Percentiles rank a stretch among this genome's conserved stretches.
Evolutionary conservation across 2,888 invertebrate genomes (phyloP).

Genomic region (Harmothoe impar): DNA sequence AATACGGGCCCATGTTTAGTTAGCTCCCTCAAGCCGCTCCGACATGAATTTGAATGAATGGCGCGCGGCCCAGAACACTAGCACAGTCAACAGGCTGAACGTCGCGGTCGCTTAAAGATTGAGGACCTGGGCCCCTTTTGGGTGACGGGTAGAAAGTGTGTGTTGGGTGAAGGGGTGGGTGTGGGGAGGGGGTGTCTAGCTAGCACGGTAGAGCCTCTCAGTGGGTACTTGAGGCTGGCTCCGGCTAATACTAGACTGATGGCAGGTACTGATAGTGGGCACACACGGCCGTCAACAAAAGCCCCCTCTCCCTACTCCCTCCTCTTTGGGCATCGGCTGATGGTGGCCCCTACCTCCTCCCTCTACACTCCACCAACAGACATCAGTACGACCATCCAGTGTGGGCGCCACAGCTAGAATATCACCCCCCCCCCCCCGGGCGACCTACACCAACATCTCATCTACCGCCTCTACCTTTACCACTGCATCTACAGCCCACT

Average conservation of each 20-base stretch:
- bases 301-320: background rate
- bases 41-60: conserved; percentile 60
- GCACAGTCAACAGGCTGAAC: conserved; percentile 61
- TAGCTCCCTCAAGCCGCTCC: conserved; percentile 53
- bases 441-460: background rate
- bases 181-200: background rate
- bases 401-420: background rate
- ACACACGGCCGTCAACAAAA: conserved; percentile 59
- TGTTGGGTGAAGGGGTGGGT: conserved; percentile 10
- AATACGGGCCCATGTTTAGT: conserved; percentile 53
- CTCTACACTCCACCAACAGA: background rate
- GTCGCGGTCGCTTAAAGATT: conserved; percentile 49
- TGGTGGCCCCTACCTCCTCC: background rate
- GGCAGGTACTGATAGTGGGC: conserved; percentile 53
- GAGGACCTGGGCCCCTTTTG: background rate
- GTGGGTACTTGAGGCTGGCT: conserved; percentile 25
- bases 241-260: conserved; percentile 52
- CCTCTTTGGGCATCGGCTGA: background rate
- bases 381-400: background rate
- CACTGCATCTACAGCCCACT: too few relatives aligned
- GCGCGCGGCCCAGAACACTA: conserved; percentile 36
- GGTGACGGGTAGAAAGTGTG: conserved; percentile 44
- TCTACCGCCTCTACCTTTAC: too few relatives aligned
- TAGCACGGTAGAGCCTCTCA: background rate
- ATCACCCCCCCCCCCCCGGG: background rate